These are phyloP conservation scores for Chloropsis hardwickii DNA, from an alignment of 2,113 vertebrate species.

Conservation along the genomic window DNA sequence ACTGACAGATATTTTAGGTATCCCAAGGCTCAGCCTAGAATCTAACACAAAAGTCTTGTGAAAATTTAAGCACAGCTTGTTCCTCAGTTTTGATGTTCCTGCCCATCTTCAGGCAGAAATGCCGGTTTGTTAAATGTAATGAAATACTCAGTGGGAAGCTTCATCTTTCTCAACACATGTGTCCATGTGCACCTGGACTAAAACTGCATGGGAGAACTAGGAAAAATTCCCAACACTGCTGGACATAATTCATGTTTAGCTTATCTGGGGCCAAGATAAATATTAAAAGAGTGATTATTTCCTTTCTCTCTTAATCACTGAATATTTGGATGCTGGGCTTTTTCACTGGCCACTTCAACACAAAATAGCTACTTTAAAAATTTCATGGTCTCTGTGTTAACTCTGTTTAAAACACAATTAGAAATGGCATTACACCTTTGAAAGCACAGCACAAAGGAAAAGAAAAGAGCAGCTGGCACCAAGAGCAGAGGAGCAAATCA, in stretches of 20 bases:
- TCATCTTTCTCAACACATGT: not conserved
- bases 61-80: not conserved
- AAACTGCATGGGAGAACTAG: not conserved
- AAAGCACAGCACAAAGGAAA: slow-evolving; percentile 15
- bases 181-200: not conserved
- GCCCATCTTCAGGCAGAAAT: not conserved
- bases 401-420: not conserved
- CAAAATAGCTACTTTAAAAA: not conserved
- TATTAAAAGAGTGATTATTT: not conserved
- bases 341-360: not conserved
- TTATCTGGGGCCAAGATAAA: not conserved
- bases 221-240: slow-evolving; percentile 7
- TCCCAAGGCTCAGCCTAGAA: not conserved
- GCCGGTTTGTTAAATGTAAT: not conserved
- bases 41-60: not conserved
- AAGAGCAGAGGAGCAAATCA: slow-evolving; percentile 37
- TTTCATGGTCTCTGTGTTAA: not conserved
- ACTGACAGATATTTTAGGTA: not conserved
- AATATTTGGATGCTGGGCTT: not conserved
- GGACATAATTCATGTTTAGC: not conserved
- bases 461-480: slow-evolving; percentile 51
- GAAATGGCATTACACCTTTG: not conserved
- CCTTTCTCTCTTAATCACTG: not conserved
- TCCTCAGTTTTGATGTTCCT: not conserved
- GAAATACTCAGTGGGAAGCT: not conserved